Conservation (phyloP, 2,797 vertebrate genomes). For the Bucorvus abyssinicus region DNA sequence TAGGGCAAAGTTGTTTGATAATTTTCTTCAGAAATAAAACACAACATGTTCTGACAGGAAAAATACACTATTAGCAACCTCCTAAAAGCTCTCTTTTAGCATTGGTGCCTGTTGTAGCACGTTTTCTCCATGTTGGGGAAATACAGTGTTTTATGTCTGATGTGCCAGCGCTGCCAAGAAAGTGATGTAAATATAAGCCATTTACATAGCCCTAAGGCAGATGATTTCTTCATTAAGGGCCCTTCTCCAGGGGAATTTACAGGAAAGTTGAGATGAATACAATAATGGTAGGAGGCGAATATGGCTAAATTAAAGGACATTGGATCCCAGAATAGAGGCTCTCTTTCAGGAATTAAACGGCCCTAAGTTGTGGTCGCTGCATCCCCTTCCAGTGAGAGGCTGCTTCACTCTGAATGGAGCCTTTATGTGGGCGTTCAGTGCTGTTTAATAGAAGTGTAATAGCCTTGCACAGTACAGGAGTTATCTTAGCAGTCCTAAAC, state of each 20-base stretch:
- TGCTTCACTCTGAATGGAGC: background rate
- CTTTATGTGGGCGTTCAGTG: background rate
- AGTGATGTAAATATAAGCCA: constrained; percentile 10
- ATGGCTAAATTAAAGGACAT: background rate
- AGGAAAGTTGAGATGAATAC: constrained; percentile 21
- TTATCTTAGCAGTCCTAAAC: background rate
- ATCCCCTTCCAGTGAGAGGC: background rate
- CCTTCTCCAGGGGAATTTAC: constrained; percentile 22
- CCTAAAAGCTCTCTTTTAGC: background rate
- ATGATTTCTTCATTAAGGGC: constrained; percentile 62
- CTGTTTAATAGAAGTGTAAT: background rate
- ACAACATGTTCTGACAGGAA: background rate
- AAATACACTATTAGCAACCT: background rate
- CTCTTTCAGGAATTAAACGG: background rate
- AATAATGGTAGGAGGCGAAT: background rate
- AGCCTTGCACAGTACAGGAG: rapidly evolving
- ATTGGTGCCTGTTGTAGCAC: background rate
- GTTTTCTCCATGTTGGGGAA: constrained; percentile 16
- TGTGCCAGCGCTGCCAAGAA: background rate
- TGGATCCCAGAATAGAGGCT: background rate
- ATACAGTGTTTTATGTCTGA: background rate
- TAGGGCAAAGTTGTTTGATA: background rate
- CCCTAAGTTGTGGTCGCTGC: background rate
- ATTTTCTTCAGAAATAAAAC: constrained; percentile 19
- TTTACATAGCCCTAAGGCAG: constrained; percentile 2